Evolutionary conservation across 2,113 vertebrate species (phyloP), one percentile per base, ranked within the genome.

Genomic region (Epinephelus moara): DNA sequence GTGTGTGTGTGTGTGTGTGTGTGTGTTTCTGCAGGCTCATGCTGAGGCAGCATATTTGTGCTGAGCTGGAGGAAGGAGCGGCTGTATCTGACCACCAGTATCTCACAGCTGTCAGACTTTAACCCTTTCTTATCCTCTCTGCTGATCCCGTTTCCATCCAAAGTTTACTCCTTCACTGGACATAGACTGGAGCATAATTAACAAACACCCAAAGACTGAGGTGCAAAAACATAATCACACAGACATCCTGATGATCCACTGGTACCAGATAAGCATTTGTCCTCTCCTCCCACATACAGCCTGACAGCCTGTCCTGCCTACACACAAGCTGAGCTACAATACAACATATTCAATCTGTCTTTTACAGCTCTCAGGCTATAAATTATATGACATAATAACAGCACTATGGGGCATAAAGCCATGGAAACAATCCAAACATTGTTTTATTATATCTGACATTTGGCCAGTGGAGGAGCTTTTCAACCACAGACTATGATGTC

Each of bases 1-100:
- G 52, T 69, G 86, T 87, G 42, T 45, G 80, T 57, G 62, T 57
- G 57, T 67, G 25, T 27, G 78, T 77, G 25, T 27, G 78, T 77
- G 81, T 60, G 77, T 82, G 75, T 81, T 73, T 82, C 75, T 90
- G 82, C 88, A 87, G 87, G 86, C 72, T 89, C 85, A 85, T 77
- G 89, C 89, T 90, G 90, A 93, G 84, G 74, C 87, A 88, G 89
- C 88, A 92, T 83, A 88, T 86, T 86, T 92, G 85, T 63, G 81
- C 80, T 25, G 80, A 79, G 76, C 23, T 82, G 80, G 76, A 56
- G 80, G 62, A 74, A 80, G 88, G 89, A 57, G 88, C 89, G 81
- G 82, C 70, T 52, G 45, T 5, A 75, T 80, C 85, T 89, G 88
- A 88, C 89, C 87, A 74, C 66, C 53, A 37, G 77, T 85, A 66